Conservation (phyloP, 2,888 invertebrate species). For the Argyra leucocephala region DNA sequence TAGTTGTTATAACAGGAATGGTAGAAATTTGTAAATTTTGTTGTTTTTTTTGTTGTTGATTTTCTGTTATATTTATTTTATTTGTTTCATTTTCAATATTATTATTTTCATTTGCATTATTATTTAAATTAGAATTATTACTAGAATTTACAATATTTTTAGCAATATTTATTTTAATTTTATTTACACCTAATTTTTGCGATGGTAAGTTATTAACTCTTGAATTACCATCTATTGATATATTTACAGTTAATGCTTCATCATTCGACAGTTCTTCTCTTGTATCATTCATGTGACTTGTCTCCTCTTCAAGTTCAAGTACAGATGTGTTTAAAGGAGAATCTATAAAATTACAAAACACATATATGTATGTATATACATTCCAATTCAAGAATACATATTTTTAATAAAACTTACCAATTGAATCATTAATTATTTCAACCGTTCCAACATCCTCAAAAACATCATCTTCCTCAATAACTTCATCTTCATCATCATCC, state of each 20-base stretch:
- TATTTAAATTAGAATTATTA: conserved; percentile 31
- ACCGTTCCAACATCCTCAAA: conserved; percentile 44
- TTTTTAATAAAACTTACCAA: conserved; percentile 31
- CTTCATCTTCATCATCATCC: conserved; percentile 47
- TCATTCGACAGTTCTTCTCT: neutral
- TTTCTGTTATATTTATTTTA: neutral
- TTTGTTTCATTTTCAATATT: conserved; percentile 24
- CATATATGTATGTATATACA: no score
- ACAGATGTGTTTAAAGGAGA: neutral
- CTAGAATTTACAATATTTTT: conserved; percentile 51
- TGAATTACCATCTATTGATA: conserved; percentile 67
- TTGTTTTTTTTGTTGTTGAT: neutral
- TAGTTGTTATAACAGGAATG: conserved; percentile 33
- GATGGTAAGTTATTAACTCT: conserved; percentile 52
- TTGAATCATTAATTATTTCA: conserved; percentile 39
- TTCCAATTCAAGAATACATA: conserved; percentile 7
- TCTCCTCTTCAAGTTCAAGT: neutral
- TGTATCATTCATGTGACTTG: no score
- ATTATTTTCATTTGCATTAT: conserved; percentile 22
- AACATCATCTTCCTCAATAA: conserved; percentile 33
- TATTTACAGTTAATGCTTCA: conserved; percentile 34
- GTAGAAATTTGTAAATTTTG: conserved; percentile 33
- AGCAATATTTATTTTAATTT: conserved; percentile 75
- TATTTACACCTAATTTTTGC: conserved; percentile 44
- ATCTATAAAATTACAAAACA: neutral